These are phyloP conservation scores for Vireo griseus DNA, from an alignment of 2,797 vertebrate species.

Conservation along the genomic window DNA sequence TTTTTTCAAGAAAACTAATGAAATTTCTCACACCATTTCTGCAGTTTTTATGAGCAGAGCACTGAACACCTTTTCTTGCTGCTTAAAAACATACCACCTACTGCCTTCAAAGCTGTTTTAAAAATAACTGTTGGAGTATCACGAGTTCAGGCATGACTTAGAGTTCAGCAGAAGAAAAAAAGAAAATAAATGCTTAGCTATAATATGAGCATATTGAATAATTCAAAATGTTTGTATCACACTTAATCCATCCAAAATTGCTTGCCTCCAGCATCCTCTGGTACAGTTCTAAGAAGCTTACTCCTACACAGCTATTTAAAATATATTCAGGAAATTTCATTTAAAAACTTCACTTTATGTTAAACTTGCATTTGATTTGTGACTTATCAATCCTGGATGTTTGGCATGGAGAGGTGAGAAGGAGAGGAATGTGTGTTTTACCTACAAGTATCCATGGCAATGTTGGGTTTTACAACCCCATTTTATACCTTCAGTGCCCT, in stretches of 20 bases:
- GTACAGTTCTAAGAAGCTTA: slow-evolving; percentile 2
- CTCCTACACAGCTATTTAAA: slow-evolving; percentile 24
- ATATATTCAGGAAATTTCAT: not conserved
- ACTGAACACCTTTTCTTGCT: slow-evolving; percentile 17
- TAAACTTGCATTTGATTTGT: not conserved
- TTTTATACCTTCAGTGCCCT: not conserved
- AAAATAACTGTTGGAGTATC: slow-evolving; percentile 34
- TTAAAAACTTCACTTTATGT: not conserved
- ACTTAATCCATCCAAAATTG: slow-evolving; percentile 35
- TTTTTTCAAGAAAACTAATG: not conserved
- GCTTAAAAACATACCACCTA: slow-evolving; percentile 40
- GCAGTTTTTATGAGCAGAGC: not conserved
- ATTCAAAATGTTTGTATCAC: slow-evolving; percentile 41
- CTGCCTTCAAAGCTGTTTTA: slow-evolving; percentile 39
- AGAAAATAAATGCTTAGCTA: slow-evolving; percentile 21
- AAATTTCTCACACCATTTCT: not conserved
- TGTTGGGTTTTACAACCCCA: not conserved
- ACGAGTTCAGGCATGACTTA: slow-evolving; percentile 45
- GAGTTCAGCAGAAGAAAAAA: slow-evolving; percentile 38
- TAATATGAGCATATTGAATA: slow-evolving; percentile 42
- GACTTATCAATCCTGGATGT: not conserved
- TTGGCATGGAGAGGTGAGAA: not conserved
- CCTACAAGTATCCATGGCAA: not conserved
- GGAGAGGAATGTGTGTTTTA: not conserved
- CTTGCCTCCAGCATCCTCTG: slow-evolving; percentile 33